Evolutionary conservation across 2,113 vertebrate genomes (phyloP).

Genomic region (Ammospiza caudacuta): DNA sequence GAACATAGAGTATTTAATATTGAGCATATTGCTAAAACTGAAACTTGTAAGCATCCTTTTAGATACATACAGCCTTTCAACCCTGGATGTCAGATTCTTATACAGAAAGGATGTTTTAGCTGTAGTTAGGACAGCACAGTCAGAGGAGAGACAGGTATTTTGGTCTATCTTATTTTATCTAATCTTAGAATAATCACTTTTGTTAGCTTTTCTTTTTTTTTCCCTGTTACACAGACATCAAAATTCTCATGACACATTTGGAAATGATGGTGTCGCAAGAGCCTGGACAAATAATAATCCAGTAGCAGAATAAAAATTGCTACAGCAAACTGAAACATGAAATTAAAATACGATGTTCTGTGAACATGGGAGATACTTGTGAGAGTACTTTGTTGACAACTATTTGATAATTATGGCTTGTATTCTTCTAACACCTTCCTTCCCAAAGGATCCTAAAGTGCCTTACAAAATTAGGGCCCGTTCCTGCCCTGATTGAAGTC

Average conservation of each 20-base stretch:
- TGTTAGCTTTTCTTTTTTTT: neutral
- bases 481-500: slow-evolving; percentile 62
- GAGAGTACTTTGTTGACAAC: slow-evolving; percentile 27
- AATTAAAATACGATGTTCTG: slow-evolving; percentile 14
- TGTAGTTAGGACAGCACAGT: neutral
- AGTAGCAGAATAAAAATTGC: slow-evolving; percentile 2
- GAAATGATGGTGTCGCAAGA: neutral
- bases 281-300: neutral
- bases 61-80: neutral
- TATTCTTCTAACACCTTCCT: slow-evolving; percentile 51
- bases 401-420: slow-evolving; percentile 32
- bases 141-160: neutral
- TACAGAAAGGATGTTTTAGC: neutral
- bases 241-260: neutral
- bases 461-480: slow-evolving; percentile 55
- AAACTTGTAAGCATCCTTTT: neutral
- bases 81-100: neutral
- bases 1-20: neutral
- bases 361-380: slow-evolving; percentile 14
- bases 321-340: slow-evolving; percentile 13
- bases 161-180: neutral
- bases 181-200: neutral
- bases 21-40: neutral
- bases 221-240: neutral
- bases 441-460: slow-evolving; percentile 54